Percentiles rank a stretch among this genome's conserved stretches.
phyloP scores from a whole-genome alignment of 2,888 invertebrate genomes.

The Dorcus hopei region DNA sequence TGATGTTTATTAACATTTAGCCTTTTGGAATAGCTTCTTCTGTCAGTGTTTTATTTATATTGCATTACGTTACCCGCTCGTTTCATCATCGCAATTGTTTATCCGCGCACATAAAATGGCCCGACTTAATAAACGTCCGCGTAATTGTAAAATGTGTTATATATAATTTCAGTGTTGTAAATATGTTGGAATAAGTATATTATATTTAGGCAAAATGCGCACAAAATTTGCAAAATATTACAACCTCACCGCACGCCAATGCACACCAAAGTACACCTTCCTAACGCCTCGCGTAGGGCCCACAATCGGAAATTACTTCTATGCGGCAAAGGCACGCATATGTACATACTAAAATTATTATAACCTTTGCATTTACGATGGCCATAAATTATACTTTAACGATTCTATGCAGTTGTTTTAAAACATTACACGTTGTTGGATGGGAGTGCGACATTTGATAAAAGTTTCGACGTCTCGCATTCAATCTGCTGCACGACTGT shows the following conservation, averaged over 20 bases:
- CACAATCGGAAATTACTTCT: constrained; percentile 19
- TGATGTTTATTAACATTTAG: too few relatives aligned
- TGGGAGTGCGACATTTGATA: constrained; percentile 39
- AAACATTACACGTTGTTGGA: constrained; percentile 40
- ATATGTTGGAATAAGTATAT: too few relatives aligned
- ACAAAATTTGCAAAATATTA: too few relatives aligned
- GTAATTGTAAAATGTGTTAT: neutral
- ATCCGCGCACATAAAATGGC: neutral
- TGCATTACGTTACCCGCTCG: too few relatives aligned
- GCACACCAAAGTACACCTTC: too few relatives aligned
- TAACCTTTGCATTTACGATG: constrained; percentile 49
- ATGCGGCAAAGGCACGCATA: constrained; percentile 29
- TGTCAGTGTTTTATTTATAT: too few relatives aligned
- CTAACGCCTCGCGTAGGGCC: neutral
- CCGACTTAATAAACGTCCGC: neutral
- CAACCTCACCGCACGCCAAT: too few relatives aligned
- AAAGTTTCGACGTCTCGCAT: constrained; percentile 5
- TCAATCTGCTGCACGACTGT: too few relatives aligned
- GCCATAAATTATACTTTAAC: constrained; percentile 50
- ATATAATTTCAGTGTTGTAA: too few relatives aligned
- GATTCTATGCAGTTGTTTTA: constrained; percentile 50
- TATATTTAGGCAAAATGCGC: too few relatives aligned
- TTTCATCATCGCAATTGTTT: too few relatives aligned
- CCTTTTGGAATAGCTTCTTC: too few relatives aligned
- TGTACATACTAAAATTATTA: constrained; percentile 46